A percentile compares a stretch with the other conserved stretches of the same genome.
These are phyloP conservation scores for Phalanger gymnotis DNA, from an alignment of 2,797 vertebrate species.

Conservation along the genomic window DNA sequence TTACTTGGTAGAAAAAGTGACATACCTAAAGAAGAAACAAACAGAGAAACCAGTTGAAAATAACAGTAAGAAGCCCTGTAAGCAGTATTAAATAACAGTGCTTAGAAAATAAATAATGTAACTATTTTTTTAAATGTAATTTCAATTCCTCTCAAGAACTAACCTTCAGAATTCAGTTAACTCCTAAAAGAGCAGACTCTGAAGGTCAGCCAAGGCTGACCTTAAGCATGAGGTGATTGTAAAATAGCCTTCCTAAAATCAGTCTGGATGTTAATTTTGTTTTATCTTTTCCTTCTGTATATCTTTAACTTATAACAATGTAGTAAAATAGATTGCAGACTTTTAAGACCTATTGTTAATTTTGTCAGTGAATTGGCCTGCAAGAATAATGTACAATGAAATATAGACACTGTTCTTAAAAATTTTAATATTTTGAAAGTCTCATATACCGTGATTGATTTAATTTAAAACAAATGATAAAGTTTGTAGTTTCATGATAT, in stretches of 20 bases:
- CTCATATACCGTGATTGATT: not conserved
- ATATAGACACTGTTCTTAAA: too few species aligned
- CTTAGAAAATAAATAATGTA: not conserved
- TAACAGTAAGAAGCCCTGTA: constrained; percentile 91
- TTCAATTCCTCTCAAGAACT: not conserved
- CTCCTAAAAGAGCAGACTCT: not conserved
- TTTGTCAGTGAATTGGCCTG: not conserved
- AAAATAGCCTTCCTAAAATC: not conserved
- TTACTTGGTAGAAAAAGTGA: constrained; percentile 94
- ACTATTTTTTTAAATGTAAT: not conserved
- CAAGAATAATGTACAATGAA: not conserved
- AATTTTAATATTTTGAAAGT: not conserved
- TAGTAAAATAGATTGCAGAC: not conserved
- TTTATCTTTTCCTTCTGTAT: not conserved
- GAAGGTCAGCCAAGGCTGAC: not conserved
- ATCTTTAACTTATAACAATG: not conserved
- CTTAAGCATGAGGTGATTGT: not conserved
- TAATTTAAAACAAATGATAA: not conserved
- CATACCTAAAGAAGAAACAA: constrained; percentile 93
- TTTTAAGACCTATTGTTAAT: not conserved
- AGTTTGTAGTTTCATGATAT: not conserved
- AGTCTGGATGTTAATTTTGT: not conserved
- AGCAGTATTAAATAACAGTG: constrained; percentile 75
- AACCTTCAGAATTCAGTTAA: not conserved
- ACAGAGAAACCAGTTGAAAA: constrained; percentile 88